phyloP scores from a whole-genome alignment of 2,113 vertebrate genomes.

The Bambusicola thoracicus region DNA sequence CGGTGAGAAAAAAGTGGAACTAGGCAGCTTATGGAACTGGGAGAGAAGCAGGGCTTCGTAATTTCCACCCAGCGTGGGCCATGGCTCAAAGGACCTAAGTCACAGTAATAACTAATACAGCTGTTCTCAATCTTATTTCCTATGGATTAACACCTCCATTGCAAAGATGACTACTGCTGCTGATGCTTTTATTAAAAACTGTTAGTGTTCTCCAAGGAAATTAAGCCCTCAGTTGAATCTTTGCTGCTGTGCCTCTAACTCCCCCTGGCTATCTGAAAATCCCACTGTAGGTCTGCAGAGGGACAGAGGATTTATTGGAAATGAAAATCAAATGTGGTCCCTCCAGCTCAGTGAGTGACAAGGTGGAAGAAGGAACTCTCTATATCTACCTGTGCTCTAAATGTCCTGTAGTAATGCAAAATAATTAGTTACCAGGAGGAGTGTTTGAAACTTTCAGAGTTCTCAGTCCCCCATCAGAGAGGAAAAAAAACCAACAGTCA shows the following conservation, averaged over 20 bases:
- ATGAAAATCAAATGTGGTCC: neutral
- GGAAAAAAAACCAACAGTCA: neutral
- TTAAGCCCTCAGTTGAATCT: neutral
- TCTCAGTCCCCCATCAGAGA: neutral
- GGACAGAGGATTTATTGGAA: neutral
- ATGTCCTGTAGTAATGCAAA: neutral
- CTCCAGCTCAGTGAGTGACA: neutral
- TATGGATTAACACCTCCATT: slow-evolving; percentile 2
- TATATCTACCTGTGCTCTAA: neutral
- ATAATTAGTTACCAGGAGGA: neutral
- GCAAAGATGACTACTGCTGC: neutral
- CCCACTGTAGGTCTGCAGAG: neutral
- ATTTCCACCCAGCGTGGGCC: neutral
- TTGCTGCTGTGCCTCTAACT: neutral
- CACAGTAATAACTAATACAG: slow-evolving; percentile 1
- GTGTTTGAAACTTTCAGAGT: neutral
- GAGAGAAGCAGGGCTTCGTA: neutral
- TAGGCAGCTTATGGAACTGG: neutral
- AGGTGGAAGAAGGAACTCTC: neutral
- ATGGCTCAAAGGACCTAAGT: slow-evolving; percentile 33
- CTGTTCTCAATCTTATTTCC: slow-evolving; percentile 3
- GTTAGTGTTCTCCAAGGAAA: neutral
- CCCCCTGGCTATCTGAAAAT: neutral
- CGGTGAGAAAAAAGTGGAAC: neutral
- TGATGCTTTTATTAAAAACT: slow-evolving; percentile 19